These are phyloP conservation scores for Myotis planiceps DNA, from an alignment of 2,797 vertebrate genomes.

Conservation along the genomic window DNA sequence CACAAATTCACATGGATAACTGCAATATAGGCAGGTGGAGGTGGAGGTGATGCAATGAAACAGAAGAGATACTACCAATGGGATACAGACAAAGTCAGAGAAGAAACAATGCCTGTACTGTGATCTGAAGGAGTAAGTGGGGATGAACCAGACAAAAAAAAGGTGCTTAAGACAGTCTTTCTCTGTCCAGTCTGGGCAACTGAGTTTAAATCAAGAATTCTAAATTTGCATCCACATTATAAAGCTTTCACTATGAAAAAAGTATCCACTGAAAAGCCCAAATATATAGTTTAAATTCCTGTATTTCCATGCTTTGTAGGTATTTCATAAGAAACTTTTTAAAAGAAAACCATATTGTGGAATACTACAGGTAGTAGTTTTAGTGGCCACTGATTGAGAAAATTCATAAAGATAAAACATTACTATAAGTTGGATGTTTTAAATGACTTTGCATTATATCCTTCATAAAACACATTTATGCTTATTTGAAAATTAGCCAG, in stretches of 20 bases:
- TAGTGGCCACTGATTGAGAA: not conserved
- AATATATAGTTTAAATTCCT: not conserved
- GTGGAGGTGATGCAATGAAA: rapidly evolving
- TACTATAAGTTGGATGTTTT: not conserved
- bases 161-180: not conserved
- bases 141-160: not conserved
- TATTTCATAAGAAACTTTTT: not conserved
- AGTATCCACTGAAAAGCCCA: not conserved
- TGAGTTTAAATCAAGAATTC: not conserved
- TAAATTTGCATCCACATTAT: not conserved
- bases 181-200: not conserved
- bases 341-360: not conserved
- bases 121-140: not conserved
- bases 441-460: not conserved
- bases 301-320: not conserved
- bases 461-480: not conserved
- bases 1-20: not conserved
- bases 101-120: not conserved
- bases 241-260: not conserved
- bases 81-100: not conserved
- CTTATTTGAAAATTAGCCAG: not conserved
- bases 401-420: not conserved
- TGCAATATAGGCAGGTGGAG: rapidly evolving
- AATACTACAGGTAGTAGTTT: not conserved
- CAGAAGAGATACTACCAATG: not conserved